These are phyloP conservation scores for Oceanites oceanicus DNA, from an alignment of 2,113 vertebrate genomes.

Conservation along the genomic window DNA sequence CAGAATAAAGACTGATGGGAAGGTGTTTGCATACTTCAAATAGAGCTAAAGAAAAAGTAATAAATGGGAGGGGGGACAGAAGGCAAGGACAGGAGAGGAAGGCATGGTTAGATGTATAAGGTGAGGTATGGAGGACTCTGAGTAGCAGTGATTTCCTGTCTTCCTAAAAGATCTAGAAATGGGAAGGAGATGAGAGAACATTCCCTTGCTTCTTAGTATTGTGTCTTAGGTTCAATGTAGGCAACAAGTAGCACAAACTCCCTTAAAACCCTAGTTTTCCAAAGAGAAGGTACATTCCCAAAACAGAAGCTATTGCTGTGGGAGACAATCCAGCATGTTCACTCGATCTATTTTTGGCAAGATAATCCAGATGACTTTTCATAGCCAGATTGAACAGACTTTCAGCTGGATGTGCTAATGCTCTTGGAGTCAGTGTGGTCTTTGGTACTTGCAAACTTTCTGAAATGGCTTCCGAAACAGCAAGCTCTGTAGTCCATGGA, in stretches of 20 bases:
- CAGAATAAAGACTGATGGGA: not conserved
- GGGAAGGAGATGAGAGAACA: not conserved
- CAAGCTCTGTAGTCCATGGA: not conserved
- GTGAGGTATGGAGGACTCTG: not conserved
- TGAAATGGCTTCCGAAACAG: not conserved
- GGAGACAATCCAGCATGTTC: not conserved
- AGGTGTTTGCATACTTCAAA: not conserved
- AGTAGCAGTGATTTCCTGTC: not conserved
- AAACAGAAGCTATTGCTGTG: not conserved
- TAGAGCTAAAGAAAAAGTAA: not conserved
- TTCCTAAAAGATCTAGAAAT: not conserved
- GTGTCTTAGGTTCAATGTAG: not conserved
- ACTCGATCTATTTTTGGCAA: slow-evolving; percentile 24
- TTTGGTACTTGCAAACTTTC: not conserved
- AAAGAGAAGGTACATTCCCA: not conserved
- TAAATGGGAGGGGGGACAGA: not conserved
- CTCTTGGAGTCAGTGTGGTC: not conserved
- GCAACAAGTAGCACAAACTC: not conserved
- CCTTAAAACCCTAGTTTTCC: not conserved
- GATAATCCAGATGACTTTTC: slow-evolving; percentile 26
- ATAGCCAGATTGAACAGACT: slow-evolving; percentile 14
- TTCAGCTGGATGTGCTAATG: not conserved
- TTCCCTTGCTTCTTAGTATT: not conserved
- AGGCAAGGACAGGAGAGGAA: not conserved
- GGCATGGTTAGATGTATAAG: not conserved